Evolutionary conservation across 2,797 vertebrate genomes (phyloP), one percentile per base, ranked within the genome.

Genomic region (Odontamblyopus lacepedii): DNA sequence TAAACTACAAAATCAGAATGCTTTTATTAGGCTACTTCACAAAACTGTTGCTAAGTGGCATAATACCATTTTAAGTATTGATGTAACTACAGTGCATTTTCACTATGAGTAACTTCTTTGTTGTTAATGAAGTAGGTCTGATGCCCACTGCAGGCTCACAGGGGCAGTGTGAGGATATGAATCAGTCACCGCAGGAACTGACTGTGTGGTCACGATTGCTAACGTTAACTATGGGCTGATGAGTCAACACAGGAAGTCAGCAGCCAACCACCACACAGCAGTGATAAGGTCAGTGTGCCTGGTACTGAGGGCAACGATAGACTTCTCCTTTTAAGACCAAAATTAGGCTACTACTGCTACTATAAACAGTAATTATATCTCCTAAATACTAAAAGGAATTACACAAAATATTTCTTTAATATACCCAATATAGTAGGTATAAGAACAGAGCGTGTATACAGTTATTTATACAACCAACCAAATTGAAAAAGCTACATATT

Each of bases 181-280:
- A 67, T 72, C 41, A 19, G 1, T 3, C 64, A 2, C 69, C 67
- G 2, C 69, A 70, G 70, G 75, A 88, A 63, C 61, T 8, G 30
- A 63, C 61, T 63, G 61, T 30, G 26, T 12, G 32, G 7, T 4
- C 35, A 11, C 1, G 32, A 38, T 61, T 30, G 32, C 15, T 8
- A 5, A 2, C 6, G 18, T 29, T 44, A 29, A 23, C 5, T 77
- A 79, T 63, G 19, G 63, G 74, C 62, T 67, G 63, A 62, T 15
- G n/a, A 29, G 30, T 50, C 53, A 73, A 70, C 30, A 51, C 23
- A 78, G 76, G 80, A 84, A 87, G 75, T 66, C 3, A 66, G 8
- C 27, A 6, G 71, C 66, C 76, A 84, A 78, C 27, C 68, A 75
- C 76, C 9, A 67, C n/a, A 9, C 4, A 69, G 26, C 6, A 65